A percentile compares a stretch with the other conserved stretches of the same genome.
These are phyloP conservation scores for Pemphigus obesinymphae DNA, from an alignment of 1,140 invertebrate genomes.

Conservation along the genomic window DNA sequence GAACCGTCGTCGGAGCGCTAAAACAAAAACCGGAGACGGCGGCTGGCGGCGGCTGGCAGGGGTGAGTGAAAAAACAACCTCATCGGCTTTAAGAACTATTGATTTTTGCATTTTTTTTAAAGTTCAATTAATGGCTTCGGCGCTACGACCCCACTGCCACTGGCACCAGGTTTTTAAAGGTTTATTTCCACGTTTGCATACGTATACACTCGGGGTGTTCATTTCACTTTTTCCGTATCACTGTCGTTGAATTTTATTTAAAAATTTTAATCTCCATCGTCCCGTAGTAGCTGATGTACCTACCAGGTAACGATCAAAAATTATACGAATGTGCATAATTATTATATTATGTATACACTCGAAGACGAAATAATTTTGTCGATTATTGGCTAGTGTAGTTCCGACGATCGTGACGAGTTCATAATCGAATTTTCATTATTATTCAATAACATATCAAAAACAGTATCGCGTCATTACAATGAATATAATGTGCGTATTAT, in stretches of 20 bases:
- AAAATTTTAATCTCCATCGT: background rate
- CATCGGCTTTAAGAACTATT: slow-evolving; percentile 42
- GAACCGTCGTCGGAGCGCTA: slow-evolving; percentile 23
- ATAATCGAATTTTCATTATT: background rate
- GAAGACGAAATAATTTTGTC: background rate
- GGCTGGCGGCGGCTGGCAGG: background rate
- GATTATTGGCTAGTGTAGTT: background rate
- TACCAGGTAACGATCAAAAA: too few relatives aligned
- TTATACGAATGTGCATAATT: too few relatives aligned
- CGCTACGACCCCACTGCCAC: background rate
- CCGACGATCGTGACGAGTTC: background rate
- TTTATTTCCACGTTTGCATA: background rate
- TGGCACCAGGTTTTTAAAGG: background rate
- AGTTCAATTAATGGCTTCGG: slow-evolving; percentile 41
- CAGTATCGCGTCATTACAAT: too few relatives aligned
- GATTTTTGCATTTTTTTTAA: slow-evolving; percentile 41
- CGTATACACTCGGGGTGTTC: background rate
- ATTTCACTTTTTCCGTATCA: background rate
- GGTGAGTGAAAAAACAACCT: slow-evolving; percentile 31
- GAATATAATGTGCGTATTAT: too few relatives aligned
- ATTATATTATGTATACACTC: background rate
- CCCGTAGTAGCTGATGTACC: background rate
- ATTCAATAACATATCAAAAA: background rate
- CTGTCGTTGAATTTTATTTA: background rate
- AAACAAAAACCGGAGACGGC: slow-evolving; percentile 24